Conservation (phyloP, 2,797 vertebrate species). For the Spea hammondii region DNA sequence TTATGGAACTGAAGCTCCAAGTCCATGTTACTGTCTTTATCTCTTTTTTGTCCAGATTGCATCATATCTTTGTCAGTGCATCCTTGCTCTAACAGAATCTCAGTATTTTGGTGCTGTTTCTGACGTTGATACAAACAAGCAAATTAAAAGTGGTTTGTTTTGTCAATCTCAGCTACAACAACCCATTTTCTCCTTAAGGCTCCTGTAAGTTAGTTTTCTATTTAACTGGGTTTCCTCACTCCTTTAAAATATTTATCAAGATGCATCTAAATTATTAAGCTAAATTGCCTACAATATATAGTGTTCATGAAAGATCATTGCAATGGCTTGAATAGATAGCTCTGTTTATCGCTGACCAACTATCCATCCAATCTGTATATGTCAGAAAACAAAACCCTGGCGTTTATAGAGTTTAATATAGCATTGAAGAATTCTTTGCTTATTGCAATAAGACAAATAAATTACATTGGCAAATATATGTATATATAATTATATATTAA, state of each 20-base stretch:
- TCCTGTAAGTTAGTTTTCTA: neutral
- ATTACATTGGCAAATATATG: no score
- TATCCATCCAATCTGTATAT: neutral
- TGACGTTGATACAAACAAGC: neutral
- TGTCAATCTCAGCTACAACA: neutral
- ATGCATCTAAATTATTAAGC: constrained; percentile 29
- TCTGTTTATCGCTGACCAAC: constrained; percentile 14
- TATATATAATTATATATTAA: no score
- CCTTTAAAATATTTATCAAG: constrained; percentile 20
- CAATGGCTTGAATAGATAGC: neutral
- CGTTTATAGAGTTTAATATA: no score
- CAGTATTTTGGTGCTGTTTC: no score
- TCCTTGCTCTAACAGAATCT: no score
- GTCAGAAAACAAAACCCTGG: neutral
- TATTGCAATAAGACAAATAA: no score
- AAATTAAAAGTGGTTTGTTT: neutral
- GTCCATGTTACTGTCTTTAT: no score
- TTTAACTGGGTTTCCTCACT: neutral
- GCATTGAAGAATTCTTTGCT: no score
- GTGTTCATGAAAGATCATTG: neutral
- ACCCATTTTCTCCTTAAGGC: neutral
- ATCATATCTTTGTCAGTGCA: no score
- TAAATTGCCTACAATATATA: constrained; percentile 11
- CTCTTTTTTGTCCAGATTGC: no score
- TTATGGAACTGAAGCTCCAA: no score